Evolutionary conservation across 2,113 vertebrate species (phyloP).

Genomic region (Pao palembangensis): DNA sequence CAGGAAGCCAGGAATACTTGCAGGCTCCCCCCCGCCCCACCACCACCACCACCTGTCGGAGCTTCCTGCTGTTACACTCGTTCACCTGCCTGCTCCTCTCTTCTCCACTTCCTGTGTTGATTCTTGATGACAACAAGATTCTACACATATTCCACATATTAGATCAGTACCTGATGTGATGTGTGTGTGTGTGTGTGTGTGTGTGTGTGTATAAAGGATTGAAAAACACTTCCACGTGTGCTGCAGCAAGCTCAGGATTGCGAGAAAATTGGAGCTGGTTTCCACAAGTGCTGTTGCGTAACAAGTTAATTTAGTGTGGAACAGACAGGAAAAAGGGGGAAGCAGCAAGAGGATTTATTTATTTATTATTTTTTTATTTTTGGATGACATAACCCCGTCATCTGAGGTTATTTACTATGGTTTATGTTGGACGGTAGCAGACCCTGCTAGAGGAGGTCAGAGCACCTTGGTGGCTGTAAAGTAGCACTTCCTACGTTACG

Average conservation of each 20-base stretch:
- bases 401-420: slow-evolving; percentile 42
- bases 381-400: slow-evolving; percentile 33
- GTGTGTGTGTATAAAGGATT: too few species aligned
- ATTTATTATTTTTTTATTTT: background rate
- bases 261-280: slow-evolving; percentile 18
- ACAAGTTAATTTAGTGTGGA: slow-evolving; percentile 26
- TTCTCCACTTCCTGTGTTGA: too few species aligned
- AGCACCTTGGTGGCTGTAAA: slow-evolving; percentile 9
- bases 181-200: too few species aligned
- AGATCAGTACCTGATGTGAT: background rate
- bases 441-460: slow-evolving; percentile 4
- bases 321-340: slow-evolving; percentile 15
- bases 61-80: too few species aligned
- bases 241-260: slow-evolving; percentile 24
- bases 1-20: too few species aligned
- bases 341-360: too few species aligned
- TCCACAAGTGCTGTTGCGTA: slow-evolving; percentile 23
- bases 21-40: too few species aligned
- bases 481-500: slow-evolving; percentile 11
- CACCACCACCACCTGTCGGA: too few species aligned
- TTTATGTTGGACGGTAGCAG: slow-evolving; percentile 32
- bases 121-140: too few species aligned
- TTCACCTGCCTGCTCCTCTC: too few species aligned
- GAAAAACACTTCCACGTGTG: slow-evolving; percentile 1
- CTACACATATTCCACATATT: background rate